Percentiles rank a stretch among this genome's conserved stretches.
These are phyloP conservation scores for Myoxocephalus aenaeus DNA, from an alignment of 2,797 vertebrate genomes.

Conservation along the genomic window DNA sequence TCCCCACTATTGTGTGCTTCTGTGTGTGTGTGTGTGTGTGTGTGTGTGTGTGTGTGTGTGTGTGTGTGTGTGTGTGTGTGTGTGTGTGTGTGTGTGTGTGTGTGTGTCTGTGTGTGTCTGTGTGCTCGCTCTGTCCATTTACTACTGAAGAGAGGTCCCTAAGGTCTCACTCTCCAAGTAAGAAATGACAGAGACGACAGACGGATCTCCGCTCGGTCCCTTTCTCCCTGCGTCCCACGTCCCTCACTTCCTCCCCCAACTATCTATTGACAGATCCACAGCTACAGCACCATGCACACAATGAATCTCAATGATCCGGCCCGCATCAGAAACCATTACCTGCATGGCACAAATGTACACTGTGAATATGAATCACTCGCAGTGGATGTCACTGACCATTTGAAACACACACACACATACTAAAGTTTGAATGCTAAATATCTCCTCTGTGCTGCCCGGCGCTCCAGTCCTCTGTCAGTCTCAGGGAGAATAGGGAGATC, in stretches of 20 bases:
- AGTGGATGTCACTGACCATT: constrained; percentile 56
- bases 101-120: constrained; percentile 1
- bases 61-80: neutral
- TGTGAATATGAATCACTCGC: constrained; percentile 67
- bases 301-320: constrained; percentile 77
- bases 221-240: constrained; percentile 35
- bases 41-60: constrained; percentile 32
- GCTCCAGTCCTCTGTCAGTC: constrained; percentile 59
- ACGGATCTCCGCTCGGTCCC: constrained; percentile 56
- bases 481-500: constrained; percentile 42
- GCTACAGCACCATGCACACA: constrained; percentile 46
- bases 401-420: constrained; percentile 46
- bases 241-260: constrained; percentile 36
- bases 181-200: constrained; percentile 79
- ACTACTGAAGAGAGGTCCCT: constrained; percentile 62
- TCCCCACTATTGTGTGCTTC: constrained; percentile 25
- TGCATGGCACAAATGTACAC: constrained; percentile 66
- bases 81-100: constrained; percentile 17
- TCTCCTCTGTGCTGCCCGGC: constrained; percentile 6
- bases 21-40: neutral
- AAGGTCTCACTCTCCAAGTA: constrained; percentile 68
- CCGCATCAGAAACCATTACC: constrained; percentile 65
- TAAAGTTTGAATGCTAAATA: constrained; percentile 69
- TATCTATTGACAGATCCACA: constrained; percentile 67
- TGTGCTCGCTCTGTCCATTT: constrained; percentile 53